Percentiles rank a stretch among this genome's conserved stretches.
These are phyloP conservation scores for Apodemus speciosus DNA, from an alignment of 2,113 vertebrate species.

Conservation along the genomic window DNA sequence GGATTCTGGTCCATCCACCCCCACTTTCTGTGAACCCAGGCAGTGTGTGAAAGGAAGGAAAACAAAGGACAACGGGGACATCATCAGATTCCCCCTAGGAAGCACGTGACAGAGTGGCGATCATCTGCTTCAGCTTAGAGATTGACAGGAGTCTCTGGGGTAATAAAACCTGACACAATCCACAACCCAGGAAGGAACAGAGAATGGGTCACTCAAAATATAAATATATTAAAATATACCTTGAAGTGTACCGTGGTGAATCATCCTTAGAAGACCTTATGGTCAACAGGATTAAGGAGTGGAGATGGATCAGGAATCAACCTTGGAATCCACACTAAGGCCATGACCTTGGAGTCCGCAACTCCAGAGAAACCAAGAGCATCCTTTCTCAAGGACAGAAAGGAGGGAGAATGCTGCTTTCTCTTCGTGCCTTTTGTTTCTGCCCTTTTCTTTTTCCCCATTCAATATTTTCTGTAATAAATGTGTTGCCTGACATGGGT, in stretches of 20 bases:
- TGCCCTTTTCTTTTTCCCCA: constrained; percentile 15
- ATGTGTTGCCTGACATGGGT: neutral
- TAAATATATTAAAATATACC: constrained; percentile 70
- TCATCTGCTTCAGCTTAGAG: constrained; percentile 59
- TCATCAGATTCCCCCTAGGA: constrained; percentile 60
- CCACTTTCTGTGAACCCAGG: neutral
- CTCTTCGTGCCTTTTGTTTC: neutral
- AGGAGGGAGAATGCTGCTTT: neutral
- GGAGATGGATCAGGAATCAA: neutral
- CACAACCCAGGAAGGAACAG: constrained; percentile 40
- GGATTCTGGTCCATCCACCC: neutral
- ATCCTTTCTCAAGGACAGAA: neutral
- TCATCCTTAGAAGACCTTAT: neutral
- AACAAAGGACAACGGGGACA: neutral
- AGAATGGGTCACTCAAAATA: constrained; percentile 65
- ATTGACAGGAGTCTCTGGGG: constrained; percentile 45
- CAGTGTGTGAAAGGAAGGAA: neutral
- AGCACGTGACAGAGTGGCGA: constrained; percentile 39
- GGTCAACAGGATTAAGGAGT: constrained; percentile 15
- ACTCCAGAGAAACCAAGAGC: neutral
- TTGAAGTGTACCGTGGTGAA: constrained; percentile 34
- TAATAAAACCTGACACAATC: constrained; percentile 71
- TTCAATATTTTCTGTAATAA: constrained; percentile 54
- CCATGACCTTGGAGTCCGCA: neutral
- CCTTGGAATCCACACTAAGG: too few species aligned